Base-by-base conservation (phyloP, 1,140 invertebrate species). In the Drosophila tristis region DNA sequence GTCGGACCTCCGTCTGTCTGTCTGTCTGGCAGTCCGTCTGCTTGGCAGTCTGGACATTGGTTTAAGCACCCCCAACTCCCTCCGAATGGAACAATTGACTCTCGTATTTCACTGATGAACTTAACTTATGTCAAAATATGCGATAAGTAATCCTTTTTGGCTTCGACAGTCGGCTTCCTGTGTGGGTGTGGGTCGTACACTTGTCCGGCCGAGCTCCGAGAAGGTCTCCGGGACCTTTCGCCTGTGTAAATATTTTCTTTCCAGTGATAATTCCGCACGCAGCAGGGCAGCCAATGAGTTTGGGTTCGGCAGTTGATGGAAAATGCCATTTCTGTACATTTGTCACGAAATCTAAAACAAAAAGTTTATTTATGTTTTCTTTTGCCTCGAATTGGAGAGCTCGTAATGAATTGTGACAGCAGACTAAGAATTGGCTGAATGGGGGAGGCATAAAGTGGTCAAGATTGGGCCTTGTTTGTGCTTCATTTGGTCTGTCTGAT, bases 101-200 rank as follows among this genome's bases (percentile, higher is more conserved):
- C 85, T 90, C 85, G 77, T 90, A 85, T 90, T 90, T 90, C 87
- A 80, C 78, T 90, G 89, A 87, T 86, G 87, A 91, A 89, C 84
- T 90, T 90, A 90, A 89, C 89, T 91, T 91, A 91, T 91, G 89
- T 91, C 89, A 91, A 91, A 91, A 91, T 90, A 91, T 91, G 85
- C 84, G 89, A 86, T 91, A 91, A 91, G 89, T 90, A 90, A 90
- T 90, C 85, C 85, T 90, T 87, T 89, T 90, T 53, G 66, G 74
- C 64, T 74, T 60, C 78, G 81, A 80, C 81, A 66, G 74, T 61
- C 61, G 45, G 59, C 68, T 70, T 81, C 75, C 78, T 73, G 70
- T 65, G 31, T 51, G 45, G 58, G 50, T 68, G 53, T 55, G 35
- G 39, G 26, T 31, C 48, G 49, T 9, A 25, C 73, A 67, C 73